phyloP scores from a whole-genome alignment of 2,888 invertebrate species.

The Nasonia oneida region DNA sequence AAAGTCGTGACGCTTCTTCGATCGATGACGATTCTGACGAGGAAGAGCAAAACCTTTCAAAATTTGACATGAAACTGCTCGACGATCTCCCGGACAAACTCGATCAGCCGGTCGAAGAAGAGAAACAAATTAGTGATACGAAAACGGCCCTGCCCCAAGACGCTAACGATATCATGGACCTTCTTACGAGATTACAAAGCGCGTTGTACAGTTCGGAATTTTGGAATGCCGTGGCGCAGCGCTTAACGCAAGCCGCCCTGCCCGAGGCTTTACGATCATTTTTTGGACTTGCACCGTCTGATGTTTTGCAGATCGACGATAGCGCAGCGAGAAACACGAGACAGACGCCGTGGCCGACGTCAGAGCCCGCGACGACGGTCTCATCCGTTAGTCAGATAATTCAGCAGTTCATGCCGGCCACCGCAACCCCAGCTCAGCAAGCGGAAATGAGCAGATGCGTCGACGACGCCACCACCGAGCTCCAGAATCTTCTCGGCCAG shows the following conservation, averaged over 20 bases:
- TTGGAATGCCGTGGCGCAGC: constrained; percentile 41
- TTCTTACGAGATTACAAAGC: constrained; percentile 26
- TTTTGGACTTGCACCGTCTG: constrained; percentile 42
- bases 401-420: constrained; percentile 44
- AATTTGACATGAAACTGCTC: constrained; percentile 25
- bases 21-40: constrained; percentile 44
- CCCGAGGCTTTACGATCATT: constrained; percentile 41
- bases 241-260: constrained; percentile 19
- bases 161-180: constrained; percentile 29
- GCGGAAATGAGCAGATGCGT: constrained; percentile 42
- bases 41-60: constrained; percentile 2
- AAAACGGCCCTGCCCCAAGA: constrained; percentile 1
- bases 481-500: constrained; percentile 51
- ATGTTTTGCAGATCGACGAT: constrained; percentile 55
- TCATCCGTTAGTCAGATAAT: constrained; percentile 32
- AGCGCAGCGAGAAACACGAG: constrained; percentile 35
- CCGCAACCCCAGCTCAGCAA: constrained; percentile 25
- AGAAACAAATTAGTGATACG: constrained; percentile 13
- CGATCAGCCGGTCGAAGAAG: constrained; percentile 38
- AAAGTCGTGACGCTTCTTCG: constrained; percentile 45
- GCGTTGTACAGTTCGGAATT: constrained; percentile 44
- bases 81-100: constrained; percentile 44
- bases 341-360: background rate
- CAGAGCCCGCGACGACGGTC: background rate
- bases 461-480: constrained; percentile 34